A percentile compares a stretch with the other conserved stretches of the same genome.
phyloP scores from a whole-genome alignment of 2,888 invertebrate species.

The Aspidapion aeneum region DNA sequence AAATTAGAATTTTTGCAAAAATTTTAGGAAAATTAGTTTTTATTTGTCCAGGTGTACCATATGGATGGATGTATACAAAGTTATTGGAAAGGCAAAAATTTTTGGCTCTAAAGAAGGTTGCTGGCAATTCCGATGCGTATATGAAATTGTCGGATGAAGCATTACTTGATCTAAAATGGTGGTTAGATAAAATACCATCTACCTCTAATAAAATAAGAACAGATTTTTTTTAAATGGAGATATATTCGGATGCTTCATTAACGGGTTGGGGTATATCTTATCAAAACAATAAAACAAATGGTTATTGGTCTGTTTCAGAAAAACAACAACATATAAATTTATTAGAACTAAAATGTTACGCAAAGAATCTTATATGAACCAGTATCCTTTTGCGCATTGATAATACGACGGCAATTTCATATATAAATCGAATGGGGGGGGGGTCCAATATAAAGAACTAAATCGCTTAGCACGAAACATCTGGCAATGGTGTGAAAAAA shows the following conservation, averaged over 20 bases:
- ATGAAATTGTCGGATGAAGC: not conserved
- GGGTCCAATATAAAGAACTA: not conserved
- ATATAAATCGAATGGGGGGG: slow-evolving; percentile 10
- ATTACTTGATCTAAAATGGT: slow-evolving; percentile 3
- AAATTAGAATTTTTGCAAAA: too few relatives aligned
- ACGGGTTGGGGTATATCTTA: slow-evolving; percentile 13
- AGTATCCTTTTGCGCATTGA: slow-evolving; percentile 9
- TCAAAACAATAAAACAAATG: not conserved
- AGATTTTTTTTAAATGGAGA: slow-evolving; percentile 6
- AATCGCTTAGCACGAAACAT: slow-evolving; percentile 14
- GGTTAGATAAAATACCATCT: not conserved
- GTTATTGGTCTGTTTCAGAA: not conserved
- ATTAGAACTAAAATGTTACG: slow-evolving; percentile 9
- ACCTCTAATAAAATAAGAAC: not conserved
- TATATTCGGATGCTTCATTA: slow-evolving; percentile 13
- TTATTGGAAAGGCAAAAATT: slow-evolving; percentile 4
- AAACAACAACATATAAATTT: not conserved
- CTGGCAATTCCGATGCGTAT: not conserved
- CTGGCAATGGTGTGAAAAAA: slow-evolving; percentile 21
- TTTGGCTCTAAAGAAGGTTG: slow-evolving; percentile 1
- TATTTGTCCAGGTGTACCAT: not conserved
- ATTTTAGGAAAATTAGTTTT: too few relatives aligned
- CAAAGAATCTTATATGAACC: not conserved
- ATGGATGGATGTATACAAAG: slow-evolving; percentile 9
- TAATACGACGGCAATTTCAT: slow-evolving; percentile 2